Conservation (phyloP, 2,113 vertebrate genomes). For the Callaeas wilsoni region DNA sequence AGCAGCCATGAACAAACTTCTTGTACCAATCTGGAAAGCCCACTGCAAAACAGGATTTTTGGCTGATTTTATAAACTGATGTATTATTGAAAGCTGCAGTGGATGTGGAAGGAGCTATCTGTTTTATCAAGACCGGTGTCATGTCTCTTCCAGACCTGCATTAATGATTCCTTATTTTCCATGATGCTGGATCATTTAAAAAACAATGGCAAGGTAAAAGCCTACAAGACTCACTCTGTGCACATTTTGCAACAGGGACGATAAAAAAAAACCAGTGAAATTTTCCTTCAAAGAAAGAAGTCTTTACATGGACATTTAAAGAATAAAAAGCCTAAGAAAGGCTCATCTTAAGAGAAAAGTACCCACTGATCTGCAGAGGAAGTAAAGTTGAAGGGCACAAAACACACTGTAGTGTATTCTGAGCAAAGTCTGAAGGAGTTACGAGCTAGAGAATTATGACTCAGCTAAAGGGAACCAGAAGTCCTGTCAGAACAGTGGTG, state of each 20-base stretch:
- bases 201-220: not conserved
- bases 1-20: not conserved
- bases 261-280: not conserved
- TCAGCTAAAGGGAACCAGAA: not conserved
- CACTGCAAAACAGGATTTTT: not conserved
- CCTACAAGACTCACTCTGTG: not conserved
- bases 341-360: not conserved
- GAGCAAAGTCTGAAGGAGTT: not conserved
- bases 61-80: conserved; percentile 28
- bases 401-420: not conserved
- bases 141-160: conserved; percentile 49
- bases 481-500: not conserved
- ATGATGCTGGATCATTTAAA: conserved; percentile 47
- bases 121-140: conserved; percentile 44
- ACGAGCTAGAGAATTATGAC: not conserved
- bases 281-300: not conserved
- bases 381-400: not conserved
- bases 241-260: not conserved
- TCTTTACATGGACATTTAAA: not conserved
- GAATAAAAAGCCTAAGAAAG: not conserved
- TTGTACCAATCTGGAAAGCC: not conserved
- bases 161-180: conserved; percentile 55
- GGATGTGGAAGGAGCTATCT: conserved; percentile 39
- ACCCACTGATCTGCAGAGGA: not conserved
- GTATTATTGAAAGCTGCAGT: conserved; percentile 27